phyloP scores from a whole-genome alignment of 2,113 vertebrate genomes.

The Litocranius walleri region DNA sequence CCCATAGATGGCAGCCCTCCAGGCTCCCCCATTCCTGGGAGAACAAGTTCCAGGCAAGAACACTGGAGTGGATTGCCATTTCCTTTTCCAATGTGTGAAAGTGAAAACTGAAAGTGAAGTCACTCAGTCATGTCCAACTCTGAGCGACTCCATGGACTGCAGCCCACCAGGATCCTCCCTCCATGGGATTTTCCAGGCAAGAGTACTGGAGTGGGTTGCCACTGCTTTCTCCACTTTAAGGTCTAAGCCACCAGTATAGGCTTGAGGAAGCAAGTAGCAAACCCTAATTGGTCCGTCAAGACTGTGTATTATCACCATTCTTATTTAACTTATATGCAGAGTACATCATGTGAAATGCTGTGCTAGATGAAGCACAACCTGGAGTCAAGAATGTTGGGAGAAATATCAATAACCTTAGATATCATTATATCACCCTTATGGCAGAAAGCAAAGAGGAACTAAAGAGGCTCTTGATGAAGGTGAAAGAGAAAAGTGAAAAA shows the following conservation, averaged over 20 bases:
- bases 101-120: too few relatives aligned
- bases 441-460: neutral
- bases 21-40: too few relatives aligned
- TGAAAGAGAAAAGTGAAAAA: neutral
- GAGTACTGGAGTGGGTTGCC: too few relatives aligned
- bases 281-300: neutral
- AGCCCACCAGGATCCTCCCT: too few relatives aligned
- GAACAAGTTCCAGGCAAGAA: too few relatives aligned
- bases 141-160: too few relatives aligned
- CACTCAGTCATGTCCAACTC: too few relatives aligned
- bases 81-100: too few relatives aligned
- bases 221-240: too few relatives aligned
- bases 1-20: too few relatives aligned
- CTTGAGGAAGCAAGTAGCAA: neutral
- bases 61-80: too few relatives aligned
- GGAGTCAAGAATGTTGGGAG: neutral
- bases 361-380: neutral
- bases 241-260: neutral
- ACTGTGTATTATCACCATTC: neutral
- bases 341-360: neutral
- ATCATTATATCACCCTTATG: neutral
- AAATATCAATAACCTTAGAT: neutral
- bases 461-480: neutral
- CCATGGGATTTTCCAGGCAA: too few relatives aligned
- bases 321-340: neutral